Evolutionary conservation across 2,113 vertebrate species (phyloP).

Genomic region (Macrotus californicus): DNA sequence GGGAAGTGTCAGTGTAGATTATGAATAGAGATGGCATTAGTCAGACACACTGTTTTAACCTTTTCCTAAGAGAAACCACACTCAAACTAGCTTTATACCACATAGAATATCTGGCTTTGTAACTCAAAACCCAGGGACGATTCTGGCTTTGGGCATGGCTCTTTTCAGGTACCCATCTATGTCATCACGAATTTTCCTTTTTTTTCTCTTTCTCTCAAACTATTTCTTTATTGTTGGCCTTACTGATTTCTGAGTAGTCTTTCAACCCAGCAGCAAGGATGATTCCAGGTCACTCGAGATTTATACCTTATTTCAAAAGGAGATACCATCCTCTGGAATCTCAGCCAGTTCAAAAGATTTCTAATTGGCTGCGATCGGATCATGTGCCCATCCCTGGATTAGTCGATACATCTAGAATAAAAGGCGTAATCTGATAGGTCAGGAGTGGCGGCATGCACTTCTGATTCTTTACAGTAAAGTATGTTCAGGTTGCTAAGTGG

Average conservation of each 20-base stretch:
- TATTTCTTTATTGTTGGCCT: not conserved
- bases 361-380: not conserved
- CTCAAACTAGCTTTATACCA: not conserved
- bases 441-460: not conserved
- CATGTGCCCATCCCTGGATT: not conserved
- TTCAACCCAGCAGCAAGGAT: not conserved
- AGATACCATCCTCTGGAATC: not conserved
- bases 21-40: not conserved
- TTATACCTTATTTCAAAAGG: not conserved
- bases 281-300: not conserved
- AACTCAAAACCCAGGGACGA: not conserved
- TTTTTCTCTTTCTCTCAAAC: not conserved
- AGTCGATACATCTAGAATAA: not conserved
- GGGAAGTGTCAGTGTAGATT: not conserved
- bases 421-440: not conserved
- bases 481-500: not conserved
- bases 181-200: not conserved
- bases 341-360: not conserved
- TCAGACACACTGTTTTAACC: not conserved
- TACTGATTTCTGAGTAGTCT: not conserved
- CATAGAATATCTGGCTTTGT: not conserved
- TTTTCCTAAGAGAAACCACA: not conserved
- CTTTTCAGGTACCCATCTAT: not conserved
- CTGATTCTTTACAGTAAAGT: not conserved
- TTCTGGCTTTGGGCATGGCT: not conserved